These are phyloP conservation scores for Scaeva pyrastri DNA, from an alignment of 2,888 invertebrate genomes.

Conservation along the genomic window DNA sequence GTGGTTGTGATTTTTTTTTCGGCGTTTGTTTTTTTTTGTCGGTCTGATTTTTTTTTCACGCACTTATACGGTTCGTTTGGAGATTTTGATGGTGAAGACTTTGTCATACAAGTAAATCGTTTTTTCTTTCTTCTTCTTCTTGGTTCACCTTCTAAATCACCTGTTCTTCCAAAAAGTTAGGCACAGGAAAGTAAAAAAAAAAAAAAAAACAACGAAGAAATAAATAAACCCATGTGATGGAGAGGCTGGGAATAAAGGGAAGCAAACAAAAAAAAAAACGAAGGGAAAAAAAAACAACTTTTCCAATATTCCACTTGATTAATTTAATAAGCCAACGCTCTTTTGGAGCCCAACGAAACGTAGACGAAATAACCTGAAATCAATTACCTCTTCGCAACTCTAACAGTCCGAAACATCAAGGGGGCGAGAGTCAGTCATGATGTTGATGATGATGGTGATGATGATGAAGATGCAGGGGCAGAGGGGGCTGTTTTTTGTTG, in stretches of 20 bases:
- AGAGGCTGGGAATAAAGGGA: constrained; percentile 31
- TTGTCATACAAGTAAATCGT: constrained; percentile 49
- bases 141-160: constrained; percentile 46
- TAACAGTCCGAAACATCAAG: constrained; percentile 43
- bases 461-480: constrained; percentile 18
- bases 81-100: constrained; percentile 17
- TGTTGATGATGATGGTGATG: constrained; percentile 13
- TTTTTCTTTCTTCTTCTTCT: constrained; percentile 3
- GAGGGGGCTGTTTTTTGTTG: neutral
- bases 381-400: constrained; percentile 58
- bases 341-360: constrained; percentile 67
- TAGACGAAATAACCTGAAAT: constrained; percentile 69
- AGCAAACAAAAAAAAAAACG: constrained; percentile 16
- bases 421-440: constrained; percentile 15
- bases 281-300: constrained; percentile 61
- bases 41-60: constrained; percentile 35
- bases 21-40: constrained; percentile 1
- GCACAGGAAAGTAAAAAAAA: constrained; percentile 15
- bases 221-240: constrained; percentile 14
- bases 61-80: constrained; percentile 43
- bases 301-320: constrained; percentile 69
- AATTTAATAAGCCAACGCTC: constrained; percentile 68
- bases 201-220: constrained; percentile 15
- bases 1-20: constrained; percentile 37
- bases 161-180: constrained; percentile 46